Evolutionary conservation across 2,888 invertebrate genomes (phyloP).

Genomic region (Amphimallon solstitiale): DNA sequence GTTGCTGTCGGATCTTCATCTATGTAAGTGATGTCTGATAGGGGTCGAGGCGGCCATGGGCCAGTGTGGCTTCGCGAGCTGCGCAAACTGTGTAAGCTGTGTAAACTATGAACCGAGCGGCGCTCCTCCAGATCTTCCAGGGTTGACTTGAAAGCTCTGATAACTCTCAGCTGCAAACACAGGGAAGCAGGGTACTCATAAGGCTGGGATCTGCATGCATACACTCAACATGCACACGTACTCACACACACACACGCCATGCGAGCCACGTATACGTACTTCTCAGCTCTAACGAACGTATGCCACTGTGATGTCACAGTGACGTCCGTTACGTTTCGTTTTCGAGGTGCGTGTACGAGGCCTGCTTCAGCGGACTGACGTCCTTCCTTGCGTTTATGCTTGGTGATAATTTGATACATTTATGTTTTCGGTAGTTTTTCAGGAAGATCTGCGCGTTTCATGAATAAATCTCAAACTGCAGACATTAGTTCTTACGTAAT

Average conservation of each 20-base stretch:
- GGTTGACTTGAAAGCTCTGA: constrained; percentile 99
- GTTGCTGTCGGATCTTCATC: constrained; percentile 62
- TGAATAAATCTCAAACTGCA: too few species aligned
- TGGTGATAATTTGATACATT: constrained; percentile 51
- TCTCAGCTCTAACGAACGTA: neutral
- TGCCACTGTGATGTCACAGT: neutral
- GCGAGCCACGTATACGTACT: constrained; percentile 39
- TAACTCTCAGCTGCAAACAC: constrained; percentile 98
- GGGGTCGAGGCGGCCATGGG: constrained; percentile 71
- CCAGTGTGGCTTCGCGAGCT: constrained; percentile 81
- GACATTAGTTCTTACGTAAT: too few species aligned
- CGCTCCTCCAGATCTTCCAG: constrained; percentile 99
- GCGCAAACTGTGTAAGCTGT: constrained; percentile 89
- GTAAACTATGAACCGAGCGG: constrained; percentile 97
- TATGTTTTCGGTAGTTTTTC: neutral
- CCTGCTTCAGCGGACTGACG: constrained; percentile 46
- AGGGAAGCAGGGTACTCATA: constrained; percentile 67
- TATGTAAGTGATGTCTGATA: constrained; percentile 83
- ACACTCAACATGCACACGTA: constrained; percentile 48
- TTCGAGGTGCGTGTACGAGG: constrained; percentile 42
- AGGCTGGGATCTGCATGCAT: constrained; percentile 62
- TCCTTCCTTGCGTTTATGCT: constrained; percentile 43
- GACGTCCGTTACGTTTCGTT: too few species aligned
- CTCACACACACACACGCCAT: constrained; percentile 42
- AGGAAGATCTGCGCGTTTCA: neutral